Evolutionary conservation across 2,113 vertebrate species (phyloP).

Genomic region (Morone chrysops): DNA sequence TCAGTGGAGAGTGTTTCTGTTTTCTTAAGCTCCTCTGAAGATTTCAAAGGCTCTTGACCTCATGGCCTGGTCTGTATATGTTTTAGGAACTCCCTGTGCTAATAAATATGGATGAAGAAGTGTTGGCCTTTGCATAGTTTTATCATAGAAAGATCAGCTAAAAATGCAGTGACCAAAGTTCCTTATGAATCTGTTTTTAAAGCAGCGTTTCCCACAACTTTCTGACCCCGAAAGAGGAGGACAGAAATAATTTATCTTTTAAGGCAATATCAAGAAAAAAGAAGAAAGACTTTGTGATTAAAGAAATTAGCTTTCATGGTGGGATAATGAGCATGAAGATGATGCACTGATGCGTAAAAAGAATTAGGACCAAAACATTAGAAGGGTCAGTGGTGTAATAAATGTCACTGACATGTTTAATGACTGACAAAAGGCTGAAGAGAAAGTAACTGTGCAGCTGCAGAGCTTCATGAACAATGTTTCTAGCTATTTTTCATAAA

Average conservation of each 20-base stretch:
- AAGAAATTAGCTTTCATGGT: conserved; percentile 12
- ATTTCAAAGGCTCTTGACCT: conserved; percentile 51
- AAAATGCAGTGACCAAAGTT: conserved; percentile 21
- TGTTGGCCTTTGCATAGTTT: conserved; percentile 52
- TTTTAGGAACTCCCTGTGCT: conserved; percentile 13
- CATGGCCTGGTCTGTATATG: conserved; percentile 24
- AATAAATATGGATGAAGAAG: conserved; percentile 51
- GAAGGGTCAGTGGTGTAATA: not conserved
- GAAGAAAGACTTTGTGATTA: conserved; percentile 6
- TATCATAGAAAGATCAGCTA: conserved; percentile 49
- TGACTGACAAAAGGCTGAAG: not conserved
- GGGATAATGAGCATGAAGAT: not conserved
- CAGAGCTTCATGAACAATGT: not conserved
- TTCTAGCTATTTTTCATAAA: not conserved
- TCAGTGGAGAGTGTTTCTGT: conserved; percentile 24
- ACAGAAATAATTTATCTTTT: conserved; percentile 33
- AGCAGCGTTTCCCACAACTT: conserved; percentile 58
- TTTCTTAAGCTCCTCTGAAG: conserved; percentile 49
- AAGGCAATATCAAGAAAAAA: not conserved
- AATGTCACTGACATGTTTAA: not conserved
- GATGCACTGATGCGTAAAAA: not conserved
- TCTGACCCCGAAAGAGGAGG: conserved; percentile 43
- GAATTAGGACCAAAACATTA: conserved; percentile 23
- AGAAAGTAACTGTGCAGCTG: not conserved
- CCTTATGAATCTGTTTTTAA: conserved; percentile 4